Evolutionary conservation across 2,797 vertebrate species (phyloP), one percentile per base, ranked within the genome.

Genomic region (Paratrypauchen microcephalus): DNA sequence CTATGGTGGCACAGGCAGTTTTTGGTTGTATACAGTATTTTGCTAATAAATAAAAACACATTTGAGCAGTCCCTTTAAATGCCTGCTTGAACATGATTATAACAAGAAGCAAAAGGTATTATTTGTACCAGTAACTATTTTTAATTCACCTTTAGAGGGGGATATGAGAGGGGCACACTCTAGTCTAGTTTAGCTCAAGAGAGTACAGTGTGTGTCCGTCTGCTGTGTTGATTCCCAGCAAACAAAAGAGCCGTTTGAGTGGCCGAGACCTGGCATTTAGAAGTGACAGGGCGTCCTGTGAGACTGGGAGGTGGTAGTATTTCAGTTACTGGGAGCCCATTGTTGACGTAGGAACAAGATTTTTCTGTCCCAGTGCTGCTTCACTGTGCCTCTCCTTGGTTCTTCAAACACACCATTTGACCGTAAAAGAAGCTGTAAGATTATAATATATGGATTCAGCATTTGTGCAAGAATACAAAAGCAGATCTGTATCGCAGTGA

Each of bases 341-440:
- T 87, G 85, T 86, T 83, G 50, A 30, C 70, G 48, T 50, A 68
- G 78, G 55, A 83, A 79, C 72, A 41, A 76, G 78, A 85, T 77
- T 56, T 65, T 48, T 71, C 60, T 70, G 72, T 75, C 59, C 30
- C 41, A 23, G 67, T 59, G 48, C 47, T n/a, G 13, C 69, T 45
- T n/a, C 54, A 23, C 48, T 67, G 48, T 70, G n/a, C 67, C 30
- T 30, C 7, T 0, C 30, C 41, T 62, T 24, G 21, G 76, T 56
- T 62, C 30, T 12, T 0, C 56, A 65, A 70, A 66, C 55, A 23
- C 18, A 52, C 23, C 19, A 16, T 19, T 15, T 1, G 65, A n/a
- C 36, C 13, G 45, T 16, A 36, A 26, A 58, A 45, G 23, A 58
- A 56, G 57, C 3, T 58, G 15, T 60, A 21, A 9, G 3, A 36